Conservation (phyloP, 1,140 invertebrate species). For the Cecropterus lyciades region DNA sequence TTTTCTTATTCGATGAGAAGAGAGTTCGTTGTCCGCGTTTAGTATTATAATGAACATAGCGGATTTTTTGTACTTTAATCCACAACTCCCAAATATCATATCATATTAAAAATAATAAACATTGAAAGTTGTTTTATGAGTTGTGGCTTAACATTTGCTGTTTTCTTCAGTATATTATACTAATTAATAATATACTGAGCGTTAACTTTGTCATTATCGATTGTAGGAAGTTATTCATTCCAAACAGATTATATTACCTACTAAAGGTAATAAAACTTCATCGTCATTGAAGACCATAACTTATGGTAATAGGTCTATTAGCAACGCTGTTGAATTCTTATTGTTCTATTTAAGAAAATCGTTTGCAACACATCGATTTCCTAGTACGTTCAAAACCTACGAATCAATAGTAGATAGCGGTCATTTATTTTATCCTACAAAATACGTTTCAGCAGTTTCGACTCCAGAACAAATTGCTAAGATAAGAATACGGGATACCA, state of each 20-base stretch:
- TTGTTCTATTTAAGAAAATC: constrained; percentile 3
- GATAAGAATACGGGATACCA: not conserved
- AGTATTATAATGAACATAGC: too few relatives aligned
- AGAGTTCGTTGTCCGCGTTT: too few relatives aligned
- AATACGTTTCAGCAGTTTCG: not conserved
- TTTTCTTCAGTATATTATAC: too few relatives aligned
- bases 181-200: too few relatives aligned
- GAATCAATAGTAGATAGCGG: constrained; percentile 2
- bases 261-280: constrained; percentile 1
- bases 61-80: too few relatives aligned
- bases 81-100: too few relatives aligned
- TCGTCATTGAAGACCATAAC: not conserved
- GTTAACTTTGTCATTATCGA: too few relatives aligned
- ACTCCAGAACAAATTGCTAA: not conserved
- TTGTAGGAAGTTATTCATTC: too few relatives aligned
- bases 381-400: not conserved
- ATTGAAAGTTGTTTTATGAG: too few relatives aligned
- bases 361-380: constrained; percentile 16
- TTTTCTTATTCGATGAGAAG: too few relatives aligned
- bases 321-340: constrained; percentile 18
- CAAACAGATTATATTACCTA: not conserved
- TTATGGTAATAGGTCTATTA: constrained; percentile 9
- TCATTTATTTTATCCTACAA: constrained; percentile 3
- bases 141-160: too few relatives aligned
- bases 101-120: too few relatives aligned